phyloP scores from a whole-genome alignment of 2,888 invertebrate genomes.

The Odontocerum albicorne region DNA sequence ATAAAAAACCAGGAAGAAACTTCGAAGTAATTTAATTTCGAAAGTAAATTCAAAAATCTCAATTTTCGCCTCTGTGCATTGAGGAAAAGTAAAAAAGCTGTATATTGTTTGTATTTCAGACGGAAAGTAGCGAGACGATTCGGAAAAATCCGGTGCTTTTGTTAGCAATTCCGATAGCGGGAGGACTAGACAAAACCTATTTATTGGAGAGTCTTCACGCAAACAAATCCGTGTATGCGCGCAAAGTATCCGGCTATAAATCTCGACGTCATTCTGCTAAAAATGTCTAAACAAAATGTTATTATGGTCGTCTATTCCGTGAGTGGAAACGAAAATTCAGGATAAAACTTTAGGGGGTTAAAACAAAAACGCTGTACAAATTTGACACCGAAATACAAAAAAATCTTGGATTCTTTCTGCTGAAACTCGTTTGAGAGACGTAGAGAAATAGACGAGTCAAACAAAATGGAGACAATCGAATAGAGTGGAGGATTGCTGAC shows the following conservation, averaged over 20 bases:
- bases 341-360: too few relatives aligned
- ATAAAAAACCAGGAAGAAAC: too few relatives aligned
- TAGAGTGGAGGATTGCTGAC: slow-evolving; percentile 4
- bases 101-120: slow-evolving; percentile 9
- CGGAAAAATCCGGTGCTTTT: slow-evolving; percentile 3
- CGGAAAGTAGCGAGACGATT: slow-evolving; percentile 9
- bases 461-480: slow-evolving; percentile 11
- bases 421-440: too few relatives aligned
- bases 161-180: slow-evolving; percentile 9
- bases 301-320: too few relatives aligned
- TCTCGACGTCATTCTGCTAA: slow-evolving; percentile 12
- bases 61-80: slow-evolving; percentile 1
- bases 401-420: too few relatives aligned
- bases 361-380: too few relatives aligned
- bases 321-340: too few relatives aligned
- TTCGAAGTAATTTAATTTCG: too few relatives aligned
- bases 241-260: slow-evolving; percentile 6
- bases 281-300: too few relatives aligned
- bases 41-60: slow-evolving; percentile 2
- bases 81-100: not conserved
- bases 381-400: too few relatives aligned
- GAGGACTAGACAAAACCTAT: slow-evolving; percentile 16
- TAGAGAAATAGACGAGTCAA: too few relatives aligned
- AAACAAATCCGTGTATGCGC: slow-evolving; percentile 18
- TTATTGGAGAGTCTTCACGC: slow-evolving; percentile 21